Conservation (phyloP, 2,888 invertebrate species). For the Parasteatoda lunata region DNA sequence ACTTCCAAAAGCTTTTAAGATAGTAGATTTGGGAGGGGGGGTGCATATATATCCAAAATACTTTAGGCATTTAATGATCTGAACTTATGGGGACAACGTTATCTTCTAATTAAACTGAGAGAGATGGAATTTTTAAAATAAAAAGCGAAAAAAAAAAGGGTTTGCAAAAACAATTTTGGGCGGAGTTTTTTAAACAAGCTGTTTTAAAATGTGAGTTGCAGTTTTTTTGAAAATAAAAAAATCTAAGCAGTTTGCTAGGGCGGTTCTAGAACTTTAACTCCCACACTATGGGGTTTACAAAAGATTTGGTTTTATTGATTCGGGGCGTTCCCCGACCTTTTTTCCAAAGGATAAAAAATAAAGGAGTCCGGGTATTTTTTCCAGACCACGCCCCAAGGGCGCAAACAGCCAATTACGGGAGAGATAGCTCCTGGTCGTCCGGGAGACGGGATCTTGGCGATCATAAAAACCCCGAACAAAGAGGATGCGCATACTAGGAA, state of each 20-base stretch:
- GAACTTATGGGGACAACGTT: constrained; percentile 39
- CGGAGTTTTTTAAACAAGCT: constrained; percentile 65
- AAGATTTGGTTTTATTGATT: constrained; percentile 48
- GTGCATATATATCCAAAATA: constrained; percentile 24
- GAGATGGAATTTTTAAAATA: constrained; percentile 7
- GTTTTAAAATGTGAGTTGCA: constrained; percentile 53
- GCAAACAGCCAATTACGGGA: constrained; percentile 45
- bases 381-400: constrained; percentile 57
- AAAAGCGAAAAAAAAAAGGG: constrained; percentile 14
- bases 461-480: constrained; percentile 38
- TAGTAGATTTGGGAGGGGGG: background rate
- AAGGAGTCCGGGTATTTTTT: constrained; percentile 53
- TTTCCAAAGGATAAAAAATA: constrained; percentile 33
- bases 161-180: constrained; percentile 25
- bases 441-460: constrained; percentile 13
- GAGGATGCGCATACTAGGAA: constrained; percentile 24
- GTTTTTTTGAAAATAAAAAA: constrained; percentile 4
- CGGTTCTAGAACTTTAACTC: constrained; percentile 26
- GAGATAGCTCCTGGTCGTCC: constrained; percentile 10
- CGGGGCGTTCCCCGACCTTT: constrained; percentile 35
- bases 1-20: constrained; percentile 54
- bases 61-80: constrained; percentile 59
- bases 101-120: constrained; percentile 61
- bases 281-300: constrained; percentile 15
- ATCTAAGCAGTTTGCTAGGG: constrained; percentile 16